Conservation (phyloP, 2,113 vertebrate genomes). For the Pimephales promelas region DNA sequence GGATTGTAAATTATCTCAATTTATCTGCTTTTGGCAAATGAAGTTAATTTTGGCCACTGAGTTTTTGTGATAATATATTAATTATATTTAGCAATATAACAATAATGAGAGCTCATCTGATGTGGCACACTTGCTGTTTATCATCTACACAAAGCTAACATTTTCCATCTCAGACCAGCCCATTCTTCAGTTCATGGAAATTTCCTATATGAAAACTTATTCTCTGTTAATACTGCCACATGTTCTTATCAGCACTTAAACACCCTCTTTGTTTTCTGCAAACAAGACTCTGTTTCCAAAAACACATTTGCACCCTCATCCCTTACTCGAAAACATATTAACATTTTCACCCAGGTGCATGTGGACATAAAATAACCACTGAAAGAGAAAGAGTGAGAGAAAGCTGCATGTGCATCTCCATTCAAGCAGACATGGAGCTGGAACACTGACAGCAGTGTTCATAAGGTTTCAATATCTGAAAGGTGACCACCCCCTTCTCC, state of each 20-base stretch:
- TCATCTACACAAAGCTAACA: conserved; percentile 69
- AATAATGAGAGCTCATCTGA: conserved; percentile 57
- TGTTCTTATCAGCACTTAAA: conserved; percentile 45
- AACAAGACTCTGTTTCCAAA: conserved; percentile 55
- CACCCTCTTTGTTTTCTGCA: conserved; percentile 62
- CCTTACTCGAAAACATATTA: conserved; percentile 41
- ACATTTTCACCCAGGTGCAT: conserved; percentile 38
- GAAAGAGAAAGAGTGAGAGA: conserved; percentile 28
- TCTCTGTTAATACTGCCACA: conserved; percentile 25
- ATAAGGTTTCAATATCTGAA: conserved; percentile 74
- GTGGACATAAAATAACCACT: conserved; percentile 46
- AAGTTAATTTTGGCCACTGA: neutral
- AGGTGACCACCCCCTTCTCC: conserved; percentile 49
- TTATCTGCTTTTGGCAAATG: neutral
- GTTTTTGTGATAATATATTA: neutral
- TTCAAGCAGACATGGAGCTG: conserved; percentile 45
- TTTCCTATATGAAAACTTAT: neutral
- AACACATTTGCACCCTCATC: conserved; percentile 43
- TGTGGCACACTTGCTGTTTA: conserved; percentile 72
- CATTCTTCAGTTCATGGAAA: conserved; percentile 58
- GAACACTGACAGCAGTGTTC: conserved; percentile 52
- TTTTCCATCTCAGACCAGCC: conserved; percentile 68
- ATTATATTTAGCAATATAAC: neutral
- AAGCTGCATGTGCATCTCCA: conserved; percentile 16
- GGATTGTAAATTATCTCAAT: neutral